A percentile compares a stretch with the other conserved stretches of the same genome.
These are phyloP conservation scores for Castor canadensis DNA, from an alignment of 2,113 vertebrate genomes.

Conservation along the genomic window DNA sequence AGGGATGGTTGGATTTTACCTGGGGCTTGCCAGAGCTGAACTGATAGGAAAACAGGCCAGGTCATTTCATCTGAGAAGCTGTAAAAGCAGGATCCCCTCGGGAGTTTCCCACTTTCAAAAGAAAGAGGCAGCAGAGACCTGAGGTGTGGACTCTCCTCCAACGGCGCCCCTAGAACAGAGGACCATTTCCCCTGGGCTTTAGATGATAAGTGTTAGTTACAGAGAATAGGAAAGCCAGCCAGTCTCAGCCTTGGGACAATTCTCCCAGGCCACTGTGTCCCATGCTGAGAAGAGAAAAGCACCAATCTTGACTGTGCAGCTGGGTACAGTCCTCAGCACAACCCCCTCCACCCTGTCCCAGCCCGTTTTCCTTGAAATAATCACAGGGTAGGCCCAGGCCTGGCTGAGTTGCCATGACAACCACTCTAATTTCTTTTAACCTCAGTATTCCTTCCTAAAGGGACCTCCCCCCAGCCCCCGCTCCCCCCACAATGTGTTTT, in stretches of 20 bases:
- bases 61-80: not conserved
- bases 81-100: not conserved
- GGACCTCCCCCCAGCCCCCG: conserved; percentile 23
- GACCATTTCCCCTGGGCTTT: not conserved
- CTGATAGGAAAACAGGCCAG: not conserved
- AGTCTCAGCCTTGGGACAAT: not conserved
- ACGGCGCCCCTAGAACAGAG: not conserved
- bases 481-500: conserved; percentile 48
- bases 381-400: conserved; percentile 53
- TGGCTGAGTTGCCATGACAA: conserved; percentile 52
- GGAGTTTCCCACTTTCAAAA: not conserved
- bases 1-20: not conserved
- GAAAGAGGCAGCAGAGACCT: not conserved
- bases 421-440: conserved; percentile 71
- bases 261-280: not conserved
- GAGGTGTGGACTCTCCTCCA: rapidly evolving
- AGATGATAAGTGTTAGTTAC: not conserved
- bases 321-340: not conserved
- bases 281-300: too few relatives aligned
- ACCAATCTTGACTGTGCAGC: rapidly evolving
- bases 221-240: not conserved
- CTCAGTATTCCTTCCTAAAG: conserved; percentile 71
- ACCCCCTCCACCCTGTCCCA: not conserved
- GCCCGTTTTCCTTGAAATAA: conserved; percentile 68
- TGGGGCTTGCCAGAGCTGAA: not conserved